phyloP scores from a whole-genome alignment of 1,140 invertebrate genomes.

The Drosophila suzukii region DNA sequence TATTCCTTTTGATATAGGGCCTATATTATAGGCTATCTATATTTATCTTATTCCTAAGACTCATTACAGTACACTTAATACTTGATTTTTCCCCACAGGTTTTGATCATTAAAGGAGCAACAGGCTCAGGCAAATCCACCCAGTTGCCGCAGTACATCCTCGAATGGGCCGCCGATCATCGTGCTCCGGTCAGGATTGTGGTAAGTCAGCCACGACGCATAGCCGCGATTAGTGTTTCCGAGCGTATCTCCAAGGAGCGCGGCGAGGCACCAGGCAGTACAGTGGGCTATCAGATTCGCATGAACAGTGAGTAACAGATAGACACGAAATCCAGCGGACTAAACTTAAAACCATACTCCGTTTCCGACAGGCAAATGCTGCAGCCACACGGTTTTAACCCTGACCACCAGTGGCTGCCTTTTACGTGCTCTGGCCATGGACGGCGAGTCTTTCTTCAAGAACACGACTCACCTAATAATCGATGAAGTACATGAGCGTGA shows the following conservation, averaged over 20 bases:
- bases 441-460: slow-evolving; percentile 83
- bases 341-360: too few relatives aligned
- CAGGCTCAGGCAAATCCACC: slow-evolving; percentile 96
- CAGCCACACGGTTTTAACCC: slow-evolving; percentile 52
- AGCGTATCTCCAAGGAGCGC: slow-evolving; percentile 93
- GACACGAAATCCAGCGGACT: neutral
- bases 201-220: slow-evolving; percentile 97
- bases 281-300: slow-evolving; percentile 97
- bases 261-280: slow-evolving; percentile 94
- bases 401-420: slow-evolving; percentile 78
- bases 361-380: slow-evolving; percentile 56
- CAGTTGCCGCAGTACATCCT: slow-evolving; percentile 96
- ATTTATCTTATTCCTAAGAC: too few relatives aligned
- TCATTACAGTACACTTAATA: neutral
- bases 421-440: slow-evolving; percentile 67
- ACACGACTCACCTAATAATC: slow-evolving; percentile 93
- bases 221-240: slow-evolving; percentile 93
- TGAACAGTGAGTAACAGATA: slow-evolving; percentile 87
- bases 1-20: too few relatives aligned
- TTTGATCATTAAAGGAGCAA: slow-evolving; percentile 91
- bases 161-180: slow-evolving; percentile 89
- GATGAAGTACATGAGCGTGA: slow-evolving; percentile 98
- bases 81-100: slow-evolving; percentile 50
- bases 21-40: too few relatives aligned
- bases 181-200: slow-evolving; percentile 92